These are phyloP conservation scores for Orthonychiurus folsomi DNA, from an alignment of 2,888 invertebrate species.

Conservation along the genomic window DNA sequence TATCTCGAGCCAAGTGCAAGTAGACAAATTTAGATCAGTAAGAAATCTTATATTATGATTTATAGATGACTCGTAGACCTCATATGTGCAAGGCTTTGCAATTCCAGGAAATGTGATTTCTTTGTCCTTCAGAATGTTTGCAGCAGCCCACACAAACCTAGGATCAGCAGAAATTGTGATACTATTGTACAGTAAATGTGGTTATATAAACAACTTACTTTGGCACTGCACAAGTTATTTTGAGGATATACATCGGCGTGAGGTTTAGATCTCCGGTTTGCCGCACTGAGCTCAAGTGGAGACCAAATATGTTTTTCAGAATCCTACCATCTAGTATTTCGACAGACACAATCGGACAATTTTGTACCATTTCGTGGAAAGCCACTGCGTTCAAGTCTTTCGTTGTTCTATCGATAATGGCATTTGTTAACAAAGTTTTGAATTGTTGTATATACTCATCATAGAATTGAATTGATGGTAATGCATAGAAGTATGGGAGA, in stretches of 20 bases:
- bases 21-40: constrained; percentile 24
- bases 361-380: constrained; percentile 16
- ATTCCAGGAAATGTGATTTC: constrained; percentile 15
- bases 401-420: constrained; percentile 16
- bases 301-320: constrained; percentile 8
- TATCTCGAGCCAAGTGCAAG: constrained; percentile 28
- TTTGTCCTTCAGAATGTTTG: constrained; percentile 16
- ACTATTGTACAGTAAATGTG: background rate
- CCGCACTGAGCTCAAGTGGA: background rate
- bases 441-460: constrained; percentile 14
- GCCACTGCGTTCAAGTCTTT: constrained; percentile 16
- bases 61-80: constrained; percentile 23
- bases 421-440: constrained; percentile 14
- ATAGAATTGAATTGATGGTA: constrained; percentile 19
- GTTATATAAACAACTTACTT: constrained; percentile 18
- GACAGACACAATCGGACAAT: constrained; percentile 14
- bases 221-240: constrained; percentile 24
- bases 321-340: constrained; percentile 14
- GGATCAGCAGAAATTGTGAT: background rate
- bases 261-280: background rate
- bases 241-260: constrained; percentile 13
- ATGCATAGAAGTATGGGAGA: constrained; percentile 27
- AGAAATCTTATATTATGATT: constrained; percentile 30
- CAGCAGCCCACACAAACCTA: constrained; percentile 22
- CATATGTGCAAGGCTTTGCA: constrained; percentile 21